Evolutionary conservation across 1,140 invertebrate genomes (phyloP).

Genomic region (Bombyx mandarina): DNA sequence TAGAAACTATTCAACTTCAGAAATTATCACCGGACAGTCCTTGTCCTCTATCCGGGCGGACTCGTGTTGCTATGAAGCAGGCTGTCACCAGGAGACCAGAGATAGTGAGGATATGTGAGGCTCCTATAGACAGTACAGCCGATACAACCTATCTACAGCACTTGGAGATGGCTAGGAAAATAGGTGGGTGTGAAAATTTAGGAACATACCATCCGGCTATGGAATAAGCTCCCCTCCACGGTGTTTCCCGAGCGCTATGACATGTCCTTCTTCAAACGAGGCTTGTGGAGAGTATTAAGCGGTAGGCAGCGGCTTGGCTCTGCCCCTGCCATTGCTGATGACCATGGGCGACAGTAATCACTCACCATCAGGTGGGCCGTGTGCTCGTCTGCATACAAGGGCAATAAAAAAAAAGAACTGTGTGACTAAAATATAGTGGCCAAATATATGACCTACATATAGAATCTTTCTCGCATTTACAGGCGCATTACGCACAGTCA

Average conservation of each 20-base stretch:
- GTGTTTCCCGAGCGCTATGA: no score
- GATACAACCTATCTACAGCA: conserved; percentile 35
- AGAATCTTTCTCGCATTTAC: conserved; percentile 1
- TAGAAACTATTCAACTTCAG: conserved; percentile 14
- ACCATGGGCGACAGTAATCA: no score
- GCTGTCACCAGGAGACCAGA: not conserved
- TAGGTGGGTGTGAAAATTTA: conserved; percentile 17
- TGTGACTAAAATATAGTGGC: not conserved
- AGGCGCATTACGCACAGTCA: conserved; percentile 27
- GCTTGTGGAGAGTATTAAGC: no score
- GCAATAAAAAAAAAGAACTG: not conserved
- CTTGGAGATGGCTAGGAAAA: conserved; percentile 24
- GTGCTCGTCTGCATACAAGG: no score
- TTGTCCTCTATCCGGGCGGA: conserved; percentile 30
- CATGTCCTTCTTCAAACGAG: no score
- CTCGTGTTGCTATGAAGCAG: conserved; percentile 18
- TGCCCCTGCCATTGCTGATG: no score
- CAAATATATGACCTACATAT: not conserved
- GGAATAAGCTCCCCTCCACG: no score
- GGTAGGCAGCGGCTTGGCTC: no score
- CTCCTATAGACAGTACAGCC: conserved; percentile 27
- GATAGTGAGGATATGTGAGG: conserved; percentile 37
- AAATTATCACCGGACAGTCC: conserved; percentile 38
- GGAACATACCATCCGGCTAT: not conserved
- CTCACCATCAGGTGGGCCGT: no score